Evolutionary conservation across 2,797 vertebrate genomes (phyloP).

Genomic region (Urocyon cinereoargenteus): DNA sequence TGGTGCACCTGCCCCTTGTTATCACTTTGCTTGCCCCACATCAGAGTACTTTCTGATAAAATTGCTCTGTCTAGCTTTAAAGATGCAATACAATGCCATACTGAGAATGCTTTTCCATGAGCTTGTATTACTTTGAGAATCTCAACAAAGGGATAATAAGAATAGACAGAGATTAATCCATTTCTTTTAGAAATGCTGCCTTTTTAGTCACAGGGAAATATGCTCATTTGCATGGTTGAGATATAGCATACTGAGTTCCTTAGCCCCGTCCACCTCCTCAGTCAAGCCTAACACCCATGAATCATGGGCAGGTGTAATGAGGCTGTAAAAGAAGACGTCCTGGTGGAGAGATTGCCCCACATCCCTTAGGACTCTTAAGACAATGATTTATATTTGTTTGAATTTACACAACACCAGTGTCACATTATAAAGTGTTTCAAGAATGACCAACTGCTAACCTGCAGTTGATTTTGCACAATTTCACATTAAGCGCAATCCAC

Average conservation of each 20-base stretch:
- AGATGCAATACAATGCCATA: not conserved
- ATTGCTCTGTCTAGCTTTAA: not conserved
- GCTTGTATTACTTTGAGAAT: slow-evolving; percentile 55
- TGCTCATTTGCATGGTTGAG: slow-evolving; percentile 80
- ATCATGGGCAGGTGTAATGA: slow-evolving; percentile 82
- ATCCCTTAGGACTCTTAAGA: slow-evolving; percentile 60
- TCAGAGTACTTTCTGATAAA: not conserved
- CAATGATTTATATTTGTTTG: slow-evolving; percentile 74
- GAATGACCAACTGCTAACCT: slow-evolving; percentile 58
- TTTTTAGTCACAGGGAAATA: slow-evolving; percentile 73
- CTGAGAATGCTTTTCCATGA: not conserved
- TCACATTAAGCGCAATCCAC: not conserved
- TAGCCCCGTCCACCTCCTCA: slow-evolving; percentile 67
- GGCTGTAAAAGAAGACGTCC: slow-evolving; percentile 74
- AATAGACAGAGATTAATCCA: slow-evolving; percentile 76
- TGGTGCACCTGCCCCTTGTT: not conserved
- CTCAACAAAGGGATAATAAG: slow-evolving; percentile 54
- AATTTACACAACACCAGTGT: slow-evolving; percentile 59
- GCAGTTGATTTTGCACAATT: slow-evolving; percentile 52
- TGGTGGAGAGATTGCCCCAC: slow-evolving; percentile 60
- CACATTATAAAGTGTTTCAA: slow-evolving; percentile 50
- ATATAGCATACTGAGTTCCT: slow-evolving; percentile 70
- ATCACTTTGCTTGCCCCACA: too few relatives aligned
- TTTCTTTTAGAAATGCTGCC: slow-evolving; percentile 69
- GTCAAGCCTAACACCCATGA: slow-evolving; percentile 81